Evolutionary conservation across 2,888 invertebrate genomes (phyloP), one percentile per base, ranked within the genome.

Genomic region (Acanthococcus lagerstroemiae): DNA sequence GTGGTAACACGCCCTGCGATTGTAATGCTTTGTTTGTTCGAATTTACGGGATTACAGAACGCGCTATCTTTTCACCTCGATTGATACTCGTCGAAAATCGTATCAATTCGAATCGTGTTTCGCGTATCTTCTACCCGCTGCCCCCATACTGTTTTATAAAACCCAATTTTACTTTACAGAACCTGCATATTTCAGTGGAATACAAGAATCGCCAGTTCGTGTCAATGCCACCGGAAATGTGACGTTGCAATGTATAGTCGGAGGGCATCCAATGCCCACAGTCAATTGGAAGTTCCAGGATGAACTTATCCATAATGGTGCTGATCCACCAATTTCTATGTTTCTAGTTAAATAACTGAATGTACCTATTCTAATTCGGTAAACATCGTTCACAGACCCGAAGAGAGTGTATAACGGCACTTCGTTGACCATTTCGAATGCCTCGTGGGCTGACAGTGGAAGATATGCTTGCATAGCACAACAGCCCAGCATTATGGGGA

Each of bases 391-490:
- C 9, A 5, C 50, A 60, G 60, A 60, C 26, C 4, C 48, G 4
- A 24, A 22, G 15, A 46, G 12, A 6, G 27, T 21, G 27, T 60
- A 45, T 15, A 17, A 27, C 52, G 37, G 24, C 22, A 45, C 52
- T 52, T 46, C 30, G 15, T 17, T 63, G 30, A 21, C 44, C 3
- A 54, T 63, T 15, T 37, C 4, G 4, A 63, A 63, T 44, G 25
- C 37, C 7, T 30, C 63, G 2, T 52, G 44, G 9, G 1, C 22
- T n/a, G 52, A 63, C 22, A 44, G 37, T 30, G 63, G 63, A 21
- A 54, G 27, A 54, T 63, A 63, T n/a, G 45, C 44, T 21, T 63
- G 63, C 48, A 19, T 15, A n/a, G 60, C 48, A n/a, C 46, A 26
- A 25, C 60, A 60, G 27, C 17, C 45, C 21, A 48, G 26, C 9